Base-by-base conservation (phyloP, 2,888 invertebrate species). In the Spicauda simplicius region DNA sequence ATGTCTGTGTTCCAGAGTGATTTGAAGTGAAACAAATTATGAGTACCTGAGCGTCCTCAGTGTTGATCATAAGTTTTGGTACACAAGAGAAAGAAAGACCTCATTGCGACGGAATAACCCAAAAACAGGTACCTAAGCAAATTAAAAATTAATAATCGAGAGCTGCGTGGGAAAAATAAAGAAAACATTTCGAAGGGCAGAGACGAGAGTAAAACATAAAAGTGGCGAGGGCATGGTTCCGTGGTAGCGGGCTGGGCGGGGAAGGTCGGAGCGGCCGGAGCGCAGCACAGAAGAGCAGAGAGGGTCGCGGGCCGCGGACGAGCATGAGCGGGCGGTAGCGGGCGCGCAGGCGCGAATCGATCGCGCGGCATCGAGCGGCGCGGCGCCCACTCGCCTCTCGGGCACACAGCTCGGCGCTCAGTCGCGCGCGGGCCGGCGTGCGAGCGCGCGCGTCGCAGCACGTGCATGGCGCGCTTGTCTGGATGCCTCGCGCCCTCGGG, bases 401-500 rank as follows among this genome's bases (percentile, higher is more conserved):
- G 53, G 66, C 70, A 61, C 64, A 74, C 86, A 86, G 74, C 76
- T 78, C 76, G 73, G 71, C 72, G 75, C 70, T 77, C 87, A 88
- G 90, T 88, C 89, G 88, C 90, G 89, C 90, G 90, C 90, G 87
- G 83, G 80, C 81, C 82, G 77, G 87, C 91, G 90, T 84, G 88
- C 87, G 86, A 81, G 81, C 87, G 87, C 90, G 87, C 90, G 90
- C 87, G 84, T 87, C 80, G 78, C 80, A 83, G 80, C 87, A 87
- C 87, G 91, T 92, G 92, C 91, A 92, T 91, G 93, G 91, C 92
- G 91, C 91, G 89, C 83, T 81, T 88, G 91, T 85, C 92, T 91
- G 92, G 82, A 92, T 92, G 93, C 91, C 89, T 90, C 90, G 91
- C 87, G 91, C 91, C 91, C 85, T 88, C 90, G 91, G 93, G 93